Evolutionary conservation across 1,140 invertebrate genomes (phyloP), one percentile per base, ranked within the genome.

Genomic region (Phenacoccus solenopsis): DNA sequence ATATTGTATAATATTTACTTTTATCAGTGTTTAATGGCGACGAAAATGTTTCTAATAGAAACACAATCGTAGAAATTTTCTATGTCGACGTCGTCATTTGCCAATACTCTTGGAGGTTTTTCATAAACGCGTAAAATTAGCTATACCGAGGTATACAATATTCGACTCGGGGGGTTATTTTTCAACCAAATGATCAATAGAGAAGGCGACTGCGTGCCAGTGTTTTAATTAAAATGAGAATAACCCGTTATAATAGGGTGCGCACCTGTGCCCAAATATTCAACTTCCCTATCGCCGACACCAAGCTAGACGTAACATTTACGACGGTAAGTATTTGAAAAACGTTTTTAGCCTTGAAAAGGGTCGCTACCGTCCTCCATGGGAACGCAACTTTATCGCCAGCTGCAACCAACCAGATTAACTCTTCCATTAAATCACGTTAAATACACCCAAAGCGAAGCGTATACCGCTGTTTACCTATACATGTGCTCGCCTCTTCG

Each of bases 361-460:
- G 38, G 38, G 16, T 49, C 38, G 38, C 38, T n/a, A n/a, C n/a
- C 4, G 12, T 9, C 38, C 38, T 49, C 38, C 20, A 16, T 49
- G 38, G 38, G 38, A 49, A 49, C 38, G 12, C 2, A 49, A 49
- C 38, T 49, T 49, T 2, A 49, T 49, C 38, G 38, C 38, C 38
- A 49, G 38, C 38, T 49, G 38, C 38, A 49, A n/a, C 38, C 38
- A 49, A 49, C 38, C 38, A 49, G 38, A 49, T 49, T 49, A 49
- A 49, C 38, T 49, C 38, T 49, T 4, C 38, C 38, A 49, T 49
- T 49, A 49, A 49, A 49, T 49, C 38, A 49, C 38, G 13, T 7
- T 13, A 32, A 7, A 5, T 32, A 32, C 30, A 32, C 13, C 13
- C 30, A n/a, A n/a, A n/a, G n/a, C n/a, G n/a, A n/a, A n/a, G n/a